phyloP scores from a whole-genome alignment of 1,140 invertebrate genomes.

The Sycophaga agraensis region DNA sequence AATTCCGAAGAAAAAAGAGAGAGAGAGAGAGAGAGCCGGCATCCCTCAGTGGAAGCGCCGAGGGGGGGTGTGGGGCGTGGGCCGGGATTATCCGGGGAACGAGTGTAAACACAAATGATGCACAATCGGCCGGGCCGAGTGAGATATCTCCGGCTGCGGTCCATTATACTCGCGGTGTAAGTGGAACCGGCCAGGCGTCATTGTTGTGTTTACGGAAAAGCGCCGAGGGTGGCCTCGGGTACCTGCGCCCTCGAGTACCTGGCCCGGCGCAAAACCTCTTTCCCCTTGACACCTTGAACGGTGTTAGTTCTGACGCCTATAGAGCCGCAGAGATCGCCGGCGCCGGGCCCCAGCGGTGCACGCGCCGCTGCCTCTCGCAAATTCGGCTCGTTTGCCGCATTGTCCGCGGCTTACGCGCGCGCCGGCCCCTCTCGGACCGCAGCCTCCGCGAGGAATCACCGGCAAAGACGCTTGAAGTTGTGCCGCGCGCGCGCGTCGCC shows the following conservation, averaged over 20 bases:
- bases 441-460: constrained; percentile 42
- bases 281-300: constrained; percentile 55
- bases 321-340: constrained; percentile 30
- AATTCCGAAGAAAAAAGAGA: no score
- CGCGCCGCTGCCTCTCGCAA: constrained; percentile 51
- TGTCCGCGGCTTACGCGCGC: constrained; percentile 46
- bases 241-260: constrained; percentile 41
- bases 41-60: not conserved
- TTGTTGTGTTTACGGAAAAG: not conserved
- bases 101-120: no score
- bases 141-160: no score
- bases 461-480: constrained; percentile 57
- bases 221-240: not conserved
- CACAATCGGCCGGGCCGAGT: no score
- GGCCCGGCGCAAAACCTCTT: constrained; percentile 43
- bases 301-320: constrained; percentile 58
- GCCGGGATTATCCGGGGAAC: no score
- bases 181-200: not conserved
- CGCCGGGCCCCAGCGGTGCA: no score
- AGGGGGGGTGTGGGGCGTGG: not conserved
- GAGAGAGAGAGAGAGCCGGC: no score
- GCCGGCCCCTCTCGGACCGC: no score
- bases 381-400: constrained; percentile 60
- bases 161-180: no score
- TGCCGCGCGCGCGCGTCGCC: constrained; percentile 44